Evolutionary conservation across 1,140 invertebrate genomes (phyloP), one percentile per base, ranked within the genome.

Genomic region (Bombus ignitus): DNA sequence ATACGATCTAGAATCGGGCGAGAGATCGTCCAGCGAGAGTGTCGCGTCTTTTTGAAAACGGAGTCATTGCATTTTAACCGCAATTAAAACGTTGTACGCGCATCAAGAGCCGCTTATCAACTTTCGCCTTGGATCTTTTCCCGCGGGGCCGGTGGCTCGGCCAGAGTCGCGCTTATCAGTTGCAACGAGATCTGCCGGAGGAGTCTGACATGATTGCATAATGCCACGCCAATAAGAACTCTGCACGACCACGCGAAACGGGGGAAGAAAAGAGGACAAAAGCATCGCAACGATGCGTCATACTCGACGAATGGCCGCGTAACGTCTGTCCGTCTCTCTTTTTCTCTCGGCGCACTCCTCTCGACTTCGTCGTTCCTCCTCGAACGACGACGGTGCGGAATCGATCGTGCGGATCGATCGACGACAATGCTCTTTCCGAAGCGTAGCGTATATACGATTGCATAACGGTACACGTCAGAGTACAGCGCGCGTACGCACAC

Each of bases 391-490:
- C 65, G 35, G n/a, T 59, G 59, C 65, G 35, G 73, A 77, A 80
- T 85, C 88, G 87, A 89, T 89, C 87, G 88, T 37, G 35, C 47
- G 72, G 71, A 83, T 89, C 80, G 80, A 88, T 86, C 87, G 87
- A 89, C 84, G 88, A 89, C 85, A 89, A 87, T 86, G 79, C 66
- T 47, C 57, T 62, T 42, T 66, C 53, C 75, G 81, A 82, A 74
- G 68, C n/a, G 76, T 77, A 47, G 71, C 44, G 47, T 73, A 53
- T 35, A 28, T 75, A 75, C 77, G 88, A 89, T 89, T 89, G 88
- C 88, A 89, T 89, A 89, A 88, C 84, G 88, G 87, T 88, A 87
- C 88, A 32, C 68, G 74, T 79, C 68, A 85, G 47, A 78, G 28
- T n/a, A 6, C 57, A 42, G n/a, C 37, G 47, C 77, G 76, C 42